Conservation (phyloP, 2,797 vertebrate genomes). For the Leptatherina wallacei region DNA sequence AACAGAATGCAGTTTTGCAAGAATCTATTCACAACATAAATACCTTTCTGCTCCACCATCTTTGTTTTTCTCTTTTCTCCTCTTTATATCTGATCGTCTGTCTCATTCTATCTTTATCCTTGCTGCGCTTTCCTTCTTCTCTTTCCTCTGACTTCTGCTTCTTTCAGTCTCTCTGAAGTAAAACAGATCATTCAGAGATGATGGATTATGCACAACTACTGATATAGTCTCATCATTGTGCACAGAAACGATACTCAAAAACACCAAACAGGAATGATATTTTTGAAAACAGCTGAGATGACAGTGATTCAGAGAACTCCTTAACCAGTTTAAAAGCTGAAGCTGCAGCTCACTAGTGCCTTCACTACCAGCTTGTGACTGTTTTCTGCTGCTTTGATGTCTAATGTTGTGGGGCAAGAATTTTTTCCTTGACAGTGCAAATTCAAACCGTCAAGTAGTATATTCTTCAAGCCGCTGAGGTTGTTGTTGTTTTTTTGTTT, state of each 20-base stretch:
- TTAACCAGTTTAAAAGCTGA: background rate
- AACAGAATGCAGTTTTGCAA: slow-evolving; percentile 57
- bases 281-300: background rate
- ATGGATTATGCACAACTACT: slow-evolving; percentile 1
- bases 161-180: background rate
- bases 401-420: background rate
- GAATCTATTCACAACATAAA: slow-evolving; percentile 22
- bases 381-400: background rate
- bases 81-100: background rate
- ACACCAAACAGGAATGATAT: background rate
- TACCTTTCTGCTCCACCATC: background rate
- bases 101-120: background rate
- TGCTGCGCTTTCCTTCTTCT: background rate
- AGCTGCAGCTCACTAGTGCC: background rate
- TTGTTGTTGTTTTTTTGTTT: background rate
- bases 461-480: background rate
- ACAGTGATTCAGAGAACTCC: background rate
- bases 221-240: background rate
- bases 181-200: background rate
- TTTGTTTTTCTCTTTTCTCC: background rate
- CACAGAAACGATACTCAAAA: background rate
- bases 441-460: background rate
- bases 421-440: background rate
- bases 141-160: background rate
- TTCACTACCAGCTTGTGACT: background rate